Conservation (phyloP, 2,797 vertebrate genomes). For the Phalanger gymnotis region DNA sequence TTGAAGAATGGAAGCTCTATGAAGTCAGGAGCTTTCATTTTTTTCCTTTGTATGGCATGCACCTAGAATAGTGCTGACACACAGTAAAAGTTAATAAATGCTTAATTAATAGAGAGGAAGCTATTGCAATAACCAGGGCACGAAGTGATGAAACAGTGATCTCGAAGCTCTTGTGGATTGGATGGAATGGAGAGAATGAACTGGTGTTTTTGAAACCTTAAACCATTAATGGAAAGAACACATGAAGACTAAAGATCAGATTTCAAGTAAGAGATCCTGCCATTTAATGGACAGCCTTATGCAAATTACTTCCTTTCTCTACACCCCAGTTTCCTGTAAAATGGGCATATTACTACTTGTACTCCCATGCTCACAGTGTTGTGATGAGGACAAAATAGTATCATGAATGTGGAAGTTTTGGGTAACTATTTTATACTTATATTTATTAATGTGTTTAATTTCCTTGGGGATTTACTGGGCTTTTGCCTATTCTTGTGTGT, state of each 20-base stretch:
- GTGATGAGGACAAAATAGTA: neutral
- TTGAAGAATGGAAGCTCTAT: neutral
- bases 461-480: neutral
- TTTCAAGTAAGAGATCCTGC: neutral
- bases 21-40: neutral
- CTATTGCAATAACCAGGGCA: neutral
- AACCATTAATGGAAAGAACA: neutral
- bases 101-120: neutral
- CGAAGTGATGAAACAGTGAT: neutral
- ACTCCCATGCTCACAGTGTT: neutral
- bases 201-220: neutral
- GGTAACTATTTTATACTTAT: neutral
- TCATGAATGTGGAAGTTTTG: conserved; percentile 13
- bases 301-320: neutral
- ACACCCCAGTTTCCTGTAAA: conserved; percentile 18
- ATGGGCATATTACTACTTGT: neutral
- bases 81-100: neutral
- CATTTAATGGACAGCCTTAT: neutral
- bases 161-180: neutral
- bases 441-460: neutral
- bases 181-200: neutral
- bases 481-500: neutral
- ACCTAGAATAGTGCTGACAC: neutral
- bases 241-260: neutral
- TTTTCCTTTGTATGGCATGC: neutral